Evolutionary conservation across 2,797 vertebrate species (phyloP).

Genomic region (Melanotaenia trifasciata): DNA sequence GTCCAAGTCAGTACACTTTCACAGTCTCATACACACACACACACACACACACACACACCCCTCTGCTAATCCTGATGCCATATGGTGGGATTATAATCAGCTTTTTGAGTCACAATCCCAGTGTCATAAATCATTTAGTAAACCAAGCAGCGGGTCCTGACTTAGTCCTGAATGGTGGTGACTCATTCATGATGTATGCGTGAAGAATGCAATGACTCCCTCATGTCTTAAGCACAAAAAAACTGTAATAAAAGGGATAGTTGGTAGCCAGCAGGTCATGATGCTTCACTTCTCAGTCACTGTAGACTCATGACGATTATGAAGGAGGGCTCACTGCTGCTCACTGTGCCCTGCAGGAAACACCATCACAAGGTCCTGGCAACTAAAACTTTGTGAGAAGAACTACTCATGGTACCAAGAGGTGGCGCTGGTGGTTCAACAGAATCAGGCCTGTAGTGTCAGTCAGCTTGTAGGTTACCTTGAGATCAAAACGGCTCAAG

Average conservation of each 20-base stretch:
- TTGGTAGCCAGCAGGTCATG: neutral
- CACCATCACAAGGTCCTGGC: neutral
- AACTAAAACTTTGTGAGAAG: neutral
- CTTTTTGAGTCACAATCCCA: neutral
- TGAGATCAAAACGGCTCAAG: neutral
- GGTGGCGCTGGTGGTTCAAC: neutral
- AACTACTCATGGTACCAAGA: neutral
- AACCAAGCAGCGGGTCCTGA: neutral
- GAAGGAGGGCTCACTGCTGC: too few species aligned
- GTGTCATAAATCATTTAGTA: neutral
- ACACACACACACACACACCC: neutral
- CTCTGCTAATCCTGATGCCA: neutral
- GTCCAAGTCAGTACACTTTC: neutral
- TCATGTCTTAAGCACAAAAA: neutral
- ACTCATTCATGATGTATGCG: neutral
- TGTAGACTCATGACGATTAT: too few species aligned
- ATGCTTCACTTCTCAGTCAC: neutral
- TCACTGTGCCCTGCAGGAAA: neutral
- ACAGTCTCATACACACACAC: neutral
- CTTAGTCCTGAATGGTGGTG: neutral
- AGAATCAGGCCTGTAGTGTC: neutral
- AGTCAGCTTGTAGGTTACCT: neutral
- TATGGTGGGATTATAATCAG: neutral
- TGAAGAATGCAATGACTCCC: neutral
- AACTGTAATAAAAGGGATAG: neutral